Evolutionary conservation across 2,888 invertebrate genomes (phyloP).

Genomic region (Rhogogaster chlorosoma): DNA sequence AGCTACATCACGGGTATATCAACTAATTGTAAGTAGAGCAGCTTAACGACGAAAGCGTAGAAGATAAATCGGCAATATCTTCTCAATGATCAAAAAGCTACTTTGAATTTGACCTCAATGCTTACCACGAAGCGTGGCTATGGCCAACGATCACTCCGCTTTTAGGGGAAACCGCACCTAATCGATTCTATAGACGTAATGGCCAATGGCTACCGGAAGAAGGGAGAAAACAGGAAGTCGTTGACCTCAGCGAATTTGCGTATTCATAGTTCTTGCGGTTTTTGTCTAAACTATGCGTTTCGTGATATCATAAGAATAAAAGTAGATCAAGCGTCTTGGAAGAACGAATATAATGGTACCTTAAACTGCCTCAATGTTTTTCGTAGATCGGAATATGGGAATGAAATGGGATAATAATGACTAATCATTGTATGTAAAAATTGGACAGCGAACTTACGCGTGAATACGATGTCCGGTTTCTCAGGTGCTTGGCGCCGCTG

Average conservation of each 20-base stretch:
- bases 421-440: not conserved
- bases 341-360: not conserved
- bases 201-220: conserved; percentile 18
- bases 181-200: conserved; percentile 23
- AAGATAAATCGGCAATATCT: not conserved
- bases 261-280: not conserved
- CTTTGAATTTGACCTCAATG: not conserved
- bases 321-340: not conserved
- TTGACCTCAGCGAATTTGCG: conserved; percentile 2
- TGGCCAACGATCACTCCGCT: not conserved
- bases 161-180: conserved; percentile 14
- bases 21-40: not conserved
- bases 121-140: not conserved
- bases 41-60: not conserved
- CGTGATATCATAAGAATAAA: not conserved
- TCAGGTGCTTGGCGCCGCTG: conserved; percentile 80
- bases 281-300: not conserved
- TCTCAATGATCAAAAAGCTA: not conserved
- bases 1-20: not conserved
- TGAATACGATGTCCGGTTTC: conserved; percentile 80
- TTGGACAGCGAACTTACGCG: conserved; percentile 73
- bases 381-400: not conserved
- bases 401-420: not conserved
- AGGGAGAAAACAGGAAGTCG: conserved; percentile 9
- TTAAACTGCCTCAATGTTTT: not conserved